Base-by-base conservation (phyloP, 92 coral and sea anemone genomes). In the Epizoanthus fatuus region DNA sequence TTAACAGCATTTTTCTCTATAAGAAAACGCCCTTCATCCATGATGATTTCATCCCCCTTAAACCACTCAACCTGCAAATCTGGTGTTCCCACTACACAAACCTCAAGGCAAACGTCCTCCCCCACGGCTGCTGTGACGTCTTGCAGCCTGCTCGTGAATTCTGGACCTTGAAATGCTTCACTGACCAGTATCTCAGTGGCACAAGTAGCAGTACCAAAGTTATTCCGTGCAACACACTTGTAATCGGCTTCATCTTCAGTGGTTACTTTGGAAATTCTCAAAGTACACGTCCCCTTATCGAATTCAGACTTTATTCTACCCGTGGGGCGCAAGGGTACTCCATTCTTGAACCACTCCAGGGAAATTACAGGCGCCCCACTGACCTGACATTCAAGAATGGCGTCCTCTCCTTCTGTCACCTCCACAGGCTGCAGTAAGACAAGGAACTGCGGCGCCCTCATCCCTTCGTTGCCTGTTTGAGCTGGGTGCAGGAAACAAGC, bases 281-380 rank as follows among this genome's bases (percentile, higher is more conserved):
- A 86, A 20, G 85, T 84, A 62, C 97, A 91, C 66, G 52, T 80
- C 22, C 83, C 87, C 7, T 90, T 90, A 83, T 86, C 84, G 72
- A 88, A 94, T 53, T 84, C 85, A 9, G 81, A 60, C 20, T 55
- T 71, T 72, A 96, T 84, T 17, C 98, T 91, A 55, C 92, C 78
- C 37, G 56, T 83, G 76, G 71, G 84, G 70, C 85, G 84, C 51
- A 96, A 29, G 5, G 93, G 95, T 9, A 89, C 80, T 32, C 95
- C 99, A 80, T 94, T 95, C 90, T 96, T 96, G 86, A 67, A 91
- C 99, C 99, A 96, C 72, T 96, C 94, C 16, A 96, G 86, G 9
- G 83, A 79, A 45, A 93, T 90, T 54, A 81, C 89, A 29, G 96
- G 95, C 29, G 89, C 78, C 20, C 96, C 98, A 71, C 75, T 84